Evolutionary conservation across 2,888 invertebrate species (phyloP).

Genomic region (Nasonia oneida): DNA sequence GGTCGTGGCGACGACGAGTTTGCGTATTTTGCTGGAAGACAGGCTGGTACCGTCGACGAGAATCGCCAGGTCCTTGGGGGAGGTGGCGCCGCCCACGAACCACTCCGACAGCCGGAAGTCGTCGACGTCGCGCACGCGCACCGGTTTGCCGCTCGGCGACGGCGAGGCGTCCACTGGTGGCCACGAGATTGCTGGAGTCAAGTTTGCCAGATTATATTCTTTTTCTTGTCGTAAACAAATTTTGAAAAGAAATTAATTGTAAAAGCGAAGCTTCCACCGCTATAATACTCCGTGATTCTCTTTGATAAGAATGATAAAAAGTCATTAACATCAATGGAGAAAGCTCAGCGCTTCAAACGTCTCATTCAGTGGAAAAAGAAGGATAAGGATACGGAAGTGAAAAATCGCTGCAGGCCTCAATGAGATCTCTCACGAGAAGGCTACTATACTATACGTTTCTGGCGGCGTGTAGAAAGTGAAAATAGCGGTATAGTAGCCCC

Average conservation of each 20-base stretch:
- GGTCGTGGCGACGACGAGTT: constrained; percentile 93
- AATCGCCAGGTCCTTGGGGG: constrained; percentile 97
- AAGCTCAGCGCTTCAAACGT: background rate
- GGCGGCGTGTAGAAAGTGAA: constrained; percentile 23
- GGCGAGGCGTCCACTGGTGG: constrained; percentile 85
- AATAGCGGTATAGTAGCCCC: constrained; percentile 17
- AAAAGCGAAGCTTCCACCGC: too few species aligned
- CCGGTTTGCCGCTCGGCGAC: constrained; percentile 80
- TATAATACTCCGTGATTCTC: too few species aligned
- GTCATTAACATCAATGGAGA: background rate
- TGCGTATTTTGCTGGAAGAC: constrained; percentile 88
- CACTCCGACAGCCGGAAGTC: constrained; percentile 96
- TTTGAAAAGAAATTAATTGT: too few species aligned
- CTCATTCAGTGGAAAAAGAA: constrained; percentile 20
- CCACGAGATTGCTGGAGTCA: constrained; percentile 87
- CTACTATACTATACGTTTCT: background rate
- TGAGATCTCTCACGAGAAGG: background rate
- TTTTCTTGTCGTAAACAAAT: background rate
- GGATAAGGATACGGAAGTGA: background rate
- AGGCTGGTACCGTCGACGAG: constrained; percentile 96
- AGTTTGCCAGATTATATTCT: background rate
- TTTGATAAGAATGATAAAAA: background rate
- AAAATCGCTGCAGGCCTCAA: background rate
- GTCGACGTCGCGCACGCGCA: constrained; percentile 88
- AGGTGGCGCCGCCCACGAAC: constrained; percentile 98